Conservation (phyloP, 2,797 vertebrate genomes). For the Denticeps clupeoides region DNA sequence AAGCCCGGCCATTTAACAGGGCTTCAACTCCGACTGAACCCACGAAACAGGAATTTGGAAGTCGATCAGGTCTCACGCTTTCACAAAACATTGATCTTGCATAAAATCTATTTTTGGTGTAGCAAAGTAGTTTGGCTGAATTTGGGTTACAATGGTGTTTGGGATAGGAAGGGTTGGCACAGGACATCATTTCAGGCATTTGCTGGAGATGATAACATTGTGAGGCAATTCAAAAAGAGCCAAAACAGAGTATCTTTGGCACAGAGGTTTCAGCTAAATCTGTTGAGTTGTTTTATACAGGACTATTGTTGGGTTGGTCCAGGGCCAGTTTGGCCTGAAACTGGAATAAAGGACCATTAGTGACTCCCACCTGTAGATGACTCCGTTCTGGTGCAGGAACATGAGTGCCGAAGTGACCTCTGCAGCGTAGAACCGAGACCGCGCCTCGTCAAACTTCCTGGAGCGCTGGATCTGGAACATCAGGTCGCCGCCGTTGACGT, state of each 20-base stretch:
- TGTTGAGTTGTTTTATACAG: no score
- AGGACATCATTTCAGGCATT: conserved; percentile 26
- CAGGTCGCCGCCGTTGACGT: conserved; percentile 90
- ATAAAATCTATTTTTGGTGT: no score
- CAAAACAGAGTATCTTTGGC: no score
- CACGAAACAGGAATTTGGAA: conserved; percentile 11
- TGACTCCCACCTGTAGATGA: conserved; percentile 84
- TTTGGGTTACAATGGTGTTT: conserved; percentile 42
- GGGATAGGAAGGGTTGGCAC: conserved; percentile 24
- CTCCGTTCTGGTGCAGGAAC: conserved; percentile 89
- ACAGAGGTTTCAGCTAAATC: no score
- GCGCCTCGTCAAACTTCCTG: conserved; percentile 90
- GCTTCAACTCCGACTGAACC: conserved; percentile 8
- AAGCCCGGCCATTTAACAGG: conserved; percentile 13
- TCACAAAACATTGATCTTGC: conserved; percentile 23
- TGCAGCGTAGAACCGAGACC: conserved; percentile 88
- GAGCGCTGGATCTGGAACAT: conserved; percentile 99
- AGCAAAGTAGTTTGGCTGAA: conserved; percentile 11
- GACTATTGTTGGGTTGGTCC: no score
- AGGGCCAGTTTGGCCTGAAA: no score
- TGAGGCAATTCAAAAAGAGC: no score
- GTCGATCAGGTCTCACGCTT: conserved; percentile 4
- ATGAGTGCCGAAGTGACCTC: conserved; percentile 95
- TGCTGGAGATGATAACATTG: conserved; percentile 40
- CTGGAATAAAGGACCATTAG: background rate